These are phyloP conservation scores for Rhodinocichla rosea DNA, from an alignment of 2,113 vertebrate genomes.

Conservation along the genomic window DNA sequence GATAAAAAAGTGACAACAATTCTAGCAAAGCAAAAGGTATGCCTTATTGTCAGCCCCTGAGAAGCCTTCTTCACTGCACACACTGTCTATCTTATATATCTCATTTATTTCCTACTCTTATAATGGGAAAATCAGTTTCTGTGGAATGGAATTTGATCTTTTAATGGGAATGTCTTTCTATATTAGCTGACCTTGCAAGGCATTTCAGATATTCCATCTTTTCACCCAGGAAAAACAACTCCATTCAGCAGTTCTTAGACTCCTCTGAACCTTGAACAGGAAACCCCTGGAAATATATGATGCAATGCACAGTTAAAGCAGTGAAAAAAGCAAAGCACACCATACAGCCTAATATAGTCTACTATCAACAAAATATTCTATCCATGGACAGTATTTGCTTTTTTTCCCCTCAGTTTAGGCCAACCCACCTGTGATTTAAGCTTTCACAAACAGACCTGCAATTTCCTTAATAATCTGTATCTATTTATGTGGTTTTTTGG, in stretches of 20 bases:
- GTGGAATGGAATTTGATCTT: neutral
- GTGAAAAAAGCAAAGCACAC: neutral
- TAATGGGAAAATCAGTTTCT: neutral
- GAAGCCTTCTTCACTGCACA: neutral
- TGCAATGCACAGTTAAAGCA: neutral
- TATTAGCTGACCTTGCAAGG: neutral
- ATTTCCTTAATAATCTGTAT: neutral
- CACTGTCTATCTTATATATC: rapidly evolving
- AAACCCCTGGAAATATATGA: neutral
- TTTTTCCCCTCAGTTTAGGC: neutral
- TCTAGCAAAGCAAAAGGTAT: neutral
- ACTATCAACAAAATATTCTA: neutral
- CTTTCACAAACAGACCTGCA: neutral
- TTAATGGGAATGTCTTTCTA: neutral
- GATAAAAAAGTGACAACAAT: neutral
- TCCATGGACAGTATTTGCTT: neutral
- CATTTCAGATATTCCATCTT: neutral
- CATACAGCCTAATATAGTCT: neutral
- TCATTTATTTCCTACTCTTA: neutral
- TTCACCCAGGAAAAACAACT: conserved; percentile 8
- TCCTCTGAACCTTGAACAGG: neutral
- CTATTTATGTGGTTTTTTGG: neutral
- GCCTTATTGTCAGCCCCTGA: neutral
- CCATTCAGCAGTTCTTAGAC: neutral
- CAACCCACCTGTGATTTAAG: neutral